A percentile compares a stretch with the other conserved stretches of the same genome.
Evolutionary conservation across 2,797 vertebrate species (phyloP).

Genomic region (Neomorphus geoffroyi): DNA sequence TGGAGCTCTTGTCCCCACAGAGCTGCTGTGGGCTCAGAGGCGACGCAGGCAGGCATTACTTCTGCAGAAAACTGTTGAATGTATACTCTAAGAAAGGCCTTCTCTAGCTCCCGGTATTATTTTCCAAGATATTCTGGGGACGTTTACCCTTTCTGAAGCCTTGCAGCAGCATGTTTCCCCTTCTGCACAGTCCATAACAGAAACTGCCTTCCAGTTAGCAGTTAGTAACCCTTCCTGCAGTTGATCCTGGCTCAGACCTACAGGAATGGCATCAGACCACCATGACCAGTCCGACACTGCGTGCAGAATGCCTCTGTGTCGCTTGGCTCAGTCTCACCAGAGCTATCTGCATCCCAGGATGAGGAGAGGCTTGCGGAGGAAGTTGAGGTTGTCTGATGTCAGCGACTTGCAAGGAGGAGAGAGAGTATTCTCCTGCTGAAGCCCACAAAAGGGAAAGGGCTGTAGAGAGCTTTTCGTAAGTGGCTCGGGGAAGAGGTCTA

Average conservation of each 20-base stretch:
- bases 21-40: not conserved
- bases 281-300: not conserved
- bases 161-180: not conserved
- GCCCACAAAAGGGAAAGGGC: not conserved
- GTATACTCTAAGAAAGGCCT: not conserved
- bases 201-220: not conserved
- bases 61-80: not conserved
- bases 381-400: not conserved
- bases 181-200: not conserved
- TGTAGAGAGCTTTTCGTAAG: fast-evolving
- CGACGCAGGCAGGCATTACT: not conserved
- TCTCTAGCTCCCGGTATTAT: not conserved
- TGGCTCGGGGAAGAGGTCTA: not conserved
- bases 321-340: not conserved
- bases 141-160: not conserved
- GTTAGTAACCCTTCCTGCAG: not conserved
- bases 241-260: not conserved
- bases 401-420: not conserved
- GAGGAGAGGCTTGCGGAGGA: not conserved
- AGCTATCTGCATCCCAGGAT: not conserved
- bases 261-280: not conserved
- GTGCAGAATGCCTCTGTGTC: not conserved
- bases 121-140: not conserved
- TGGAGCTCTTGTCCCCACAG: not conserved
- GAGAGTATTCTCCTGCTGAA: not conserved